These are phyloP conservation scores for Eupristina koningsbergeri DNA, from an alignment of 1,140 invertebrate genomes.

Conservation along the genomic window DNA sequence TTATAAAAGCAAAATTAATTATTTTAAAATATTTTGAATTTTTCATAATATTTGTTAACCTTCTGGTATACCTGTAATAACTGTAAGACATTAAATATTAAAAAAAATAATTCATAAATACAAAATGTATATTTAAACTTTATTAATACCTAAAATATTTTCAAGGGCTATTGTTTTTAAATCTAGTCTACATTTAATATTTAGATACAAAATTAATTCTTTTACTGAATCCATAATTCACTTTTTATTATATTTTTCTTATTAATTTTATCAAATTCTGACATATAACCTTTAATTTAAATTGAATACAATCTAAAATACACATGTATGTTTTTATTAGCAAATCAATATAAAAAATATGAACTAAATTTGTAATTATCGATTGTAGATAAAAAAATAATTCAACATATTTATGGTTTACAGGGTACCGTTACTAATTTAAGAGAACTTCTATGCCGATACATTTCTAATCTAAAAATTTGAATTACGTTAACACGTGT, in stretches of 20 bases:
- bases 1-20: conserved; percentile 77
- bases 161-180: conserved; percentile 75
- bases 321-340: neutral
- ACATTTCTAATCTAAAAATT: conserved; percentile 35
- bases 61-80: conserved; percentile 79
- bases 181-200: conserved; percentile 73
- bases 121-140: neutral
- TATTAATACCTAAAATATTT: conserved; percentile 73
- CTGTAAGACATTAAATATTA: conserved; percentile 61
- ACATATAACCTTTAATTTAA: neutral
- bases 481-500: conserved; percentile 36
- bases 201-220: conserved; percentile 75
- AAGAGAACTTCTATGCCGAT: neutral
- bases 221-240: conserved; percentile 69
- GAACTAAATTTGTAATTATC: neutral
- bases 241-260: conserved; percentile 28
- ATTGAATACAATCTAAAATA: neutral
- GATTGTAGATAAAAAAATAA: neutral
- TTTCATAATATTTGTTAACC: conserved; percentile 77
- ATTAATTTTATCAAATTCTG: conserved; percentile 16
- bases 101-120: neutral
- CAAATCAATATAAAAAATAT: neutral
- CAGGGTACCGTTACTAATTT: neutral
- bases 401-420: neutral
- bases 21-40: conserved; percentile 75